Evolutionary conservation across 2,888 invertebrate species (phyloP).

Genomic region (Itoplectis maculator): DNA sequence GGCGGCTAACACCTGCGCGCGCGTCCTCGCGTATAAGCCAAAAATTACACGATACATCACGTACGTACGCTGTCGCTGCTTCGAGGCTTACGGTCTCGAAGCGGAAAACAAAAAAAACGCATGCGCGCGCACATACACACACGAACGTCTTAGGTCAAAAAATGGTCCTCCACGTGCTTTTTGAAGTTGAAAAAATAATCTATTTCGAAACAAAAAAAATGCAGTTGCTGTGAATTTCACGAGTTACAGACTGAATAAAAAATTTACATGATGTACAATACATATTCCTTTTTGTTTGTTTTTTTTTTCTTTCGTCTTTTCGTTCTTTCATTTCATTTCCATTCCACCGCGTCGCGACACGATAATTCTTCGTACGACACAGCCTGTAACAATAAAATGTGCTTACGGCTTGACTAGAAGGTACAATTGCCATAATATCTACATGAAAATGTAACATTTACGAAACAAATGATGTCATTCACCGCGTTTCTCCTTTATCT

Average conservation of each 20-base stretch:
- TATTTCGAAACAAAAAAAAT: conserved; percentile 57
- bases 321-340: conserved; percentile 17
- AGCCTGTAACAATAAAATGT: conserved; percentile 55
- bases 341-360: conserved; percentile 38
- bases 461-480: conserved; percentile 21
- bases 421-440: conserved; percentile 58
- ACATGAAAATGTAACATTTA: conserved; percentile 46
- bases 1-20: background rate
- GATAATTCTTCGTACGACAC: conserved; percentile 51
- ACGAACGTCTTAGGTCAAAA: conserved; percentile 47
- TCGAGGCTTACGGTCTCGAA: background rate
- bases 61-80: background rate
- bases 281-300: conserved; percentile 39
- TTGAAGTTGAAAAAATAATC: conserved; percentile 65
- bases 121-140: too few relatives aligned
- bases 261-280: conserved; percentile 65
- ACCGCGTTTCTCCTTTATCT: background rate
- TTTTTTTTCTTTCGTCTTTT: conserved; percentile 24
- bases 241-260: conserved; percentile 59
- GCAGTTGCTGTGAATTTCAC: conserved; percentile 56
- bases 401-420: conserved; percentile 62
- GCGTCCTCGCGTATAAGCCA: conserved; percentile 13
- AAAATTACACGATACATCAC: conserved; percentile 14
- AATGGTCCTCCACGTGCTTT: conserved; percentile 3
- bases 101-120: conserved; percentile 1